These are phyloP conservation scores for Sclerurus mexicanus DNA, from an alignment of 2,113 vertebrate genomes.

Conservation along the genomic window DNA sequence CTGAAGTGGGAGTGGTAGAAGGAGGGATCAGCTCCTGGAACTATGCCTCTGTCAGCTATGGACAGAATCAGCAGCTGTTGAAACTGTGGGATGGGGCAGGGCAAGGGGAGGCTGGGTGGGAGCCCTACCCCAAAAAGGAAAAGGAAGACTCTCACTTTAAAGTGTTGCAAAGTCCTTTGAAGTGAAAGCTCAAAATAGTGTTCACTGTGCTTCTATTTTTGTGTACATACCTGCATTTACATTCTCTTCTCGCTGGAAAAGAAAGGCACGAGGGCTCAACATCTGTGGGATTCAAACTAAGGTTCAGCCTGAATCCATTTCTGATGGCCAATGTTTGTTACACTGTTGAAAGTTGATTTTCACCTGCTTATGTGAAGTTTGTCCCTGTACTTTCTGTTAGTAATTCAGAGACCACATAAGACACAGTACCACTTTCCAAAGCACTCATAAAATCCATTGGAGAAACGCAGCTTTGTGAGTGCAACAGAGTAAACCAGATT, in stretches of 20 bases:
- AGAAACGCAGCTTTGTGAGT: not conserved
- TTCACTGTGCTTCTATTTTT: not conserved
- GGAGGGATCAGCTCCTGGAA: not conserved
- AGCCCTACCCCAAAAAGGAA: not conserved
- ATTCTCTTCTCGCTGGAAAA: not conserved
- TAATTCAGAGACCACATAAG: not conserved
- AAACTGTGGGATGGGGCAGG: not conserved
- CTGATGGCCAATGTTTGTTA: not conserved
- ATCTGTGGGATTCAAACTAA: not conserved
- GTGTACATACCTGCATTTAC: not conserved
- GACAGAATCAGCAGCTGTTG: not conserved
- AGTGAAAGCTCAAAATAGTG: not conserved
- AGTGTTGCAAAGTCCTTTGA: not conserved
- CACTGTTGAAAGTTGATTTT: not conserved
- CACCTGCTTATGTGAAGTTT: not conserved
- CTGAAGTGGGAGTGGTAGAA: not conserved
- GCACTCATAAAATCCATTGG: not conserved
- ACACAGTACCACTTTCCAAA: accelerated
- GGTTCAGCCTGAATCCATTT: not conserved
- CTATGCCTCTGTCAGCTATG: not conserved
- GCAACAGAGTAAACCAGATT: not conserved
- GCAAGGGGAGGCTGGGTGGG: not conserved
- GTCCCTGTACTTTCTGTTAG: not conserved
- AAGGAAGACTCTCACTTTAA: not conserved
- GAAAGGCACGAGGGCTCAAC: not conserved